Evolutionary conservation across 2,113 vertebrate genomes (phyloP).

Genomic region (Smithornis capensis): DNA sequence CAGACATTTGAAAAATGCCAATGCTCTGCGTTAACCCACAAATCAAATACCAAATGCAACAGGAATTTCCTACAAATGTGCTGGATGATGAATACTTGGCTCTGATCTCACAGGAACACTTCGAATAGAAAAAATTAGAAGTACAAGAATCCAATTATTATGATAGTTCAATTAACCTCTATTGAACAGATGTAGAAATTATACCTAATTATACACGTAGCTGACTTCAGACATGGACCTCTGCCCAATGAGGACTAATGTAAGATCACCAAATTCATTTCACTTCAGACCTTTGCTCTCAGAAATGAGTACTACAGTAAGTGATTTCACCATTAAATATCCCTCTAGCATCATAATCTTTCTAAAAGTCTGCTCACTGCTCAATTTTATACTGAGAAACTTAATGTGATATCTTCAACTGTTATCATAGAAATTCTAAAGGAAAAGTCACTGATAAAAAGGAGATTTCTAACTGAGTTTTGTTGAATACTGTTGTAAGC

Average conservation of each 20-base stretch:
- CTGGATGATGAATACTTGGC: conserved; percentile 12
- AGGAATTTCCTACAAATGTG: conserved; percentile 13
- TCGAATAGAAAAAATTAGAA: conserved; percentile 37
- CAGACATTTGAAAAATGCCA: neutral
- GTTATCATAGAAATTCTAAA: conserved; percentile 54
- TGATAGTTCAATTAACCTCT: conserved; percentile 61
- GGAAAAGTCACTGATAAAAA: conserved; percentile 36
- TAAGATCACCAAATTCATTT: conserved; percentile 59
- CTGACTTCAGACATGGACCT: conserved; percentile 58
- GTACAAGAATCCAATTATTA: conserved; percentile 56
- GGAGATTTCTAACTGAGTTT: conserved; percentile 11
- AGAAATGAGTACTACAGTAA: conserved; percentile 56
- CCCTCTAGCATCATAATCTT: conserved; percentile 52
- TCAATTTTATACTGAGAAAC: conserved; percentile 32
- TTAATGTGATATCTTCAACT: conserved; percentile 30
- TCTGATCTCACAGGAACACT: conserved; percentile 34
- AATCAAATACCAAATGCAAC: neutral
- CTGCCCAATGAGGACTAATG: conserved; percentile 32
- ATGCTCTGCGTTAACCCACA: neutral
- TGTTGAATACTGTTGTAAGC: conserved; percentile 30
- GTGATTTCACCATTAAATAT: conserved; percentile 61
- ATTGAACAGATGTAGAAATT: conserved; percentile 54
- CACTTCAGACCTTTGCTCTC: conserved; percentile 63
- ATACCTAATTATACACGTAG: conserved; percentile 54
- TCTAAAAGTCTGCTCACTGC: conserved; percentile 27